Percentiles rank a stretch among this genome's conserved stretches.
Evolutionary conservation across 2,888 invertebrate genomes (phyloP).

Genomic region (Melikaiella ostensackeni): DNA sequence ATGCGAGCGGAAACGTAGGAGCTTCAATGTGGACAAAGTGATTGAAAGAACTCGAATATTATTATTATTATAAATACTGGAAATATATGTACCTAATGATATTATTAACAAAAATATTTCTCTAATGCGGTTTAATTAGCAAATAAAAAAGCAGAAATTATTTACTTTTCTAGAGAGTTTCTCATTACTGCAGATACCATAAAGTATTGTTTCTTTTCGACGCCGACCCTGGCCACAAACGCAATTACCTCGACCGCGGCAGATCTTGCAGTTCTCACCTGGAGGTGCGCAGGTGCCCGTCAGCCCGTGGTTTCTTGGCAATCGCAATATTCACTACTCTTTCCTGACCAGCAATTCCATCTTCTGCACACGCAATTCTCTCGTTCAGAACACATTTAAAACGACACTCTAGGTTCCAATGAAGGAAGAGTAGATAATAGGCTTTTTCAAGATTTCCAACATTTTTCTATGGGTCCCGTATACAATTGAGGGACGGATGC

Average conservation of each 20-base stretch:
- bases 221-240: slow-evolving; percentile 30
- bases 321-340: slow-evolving; percentile 26
- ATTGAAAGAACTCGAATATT: too few relatives aligned
- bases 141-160: not conserved
- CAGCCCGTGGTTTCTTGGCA: slow-evolving; percentile 34
- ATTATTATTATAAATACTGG: too few relatives aligned
- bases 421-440: slow-evolving; percentile 30
- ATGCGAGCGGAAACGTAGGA: too few relatives aligned
- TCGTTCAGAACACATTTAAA: slow-evolving; percentile 37
- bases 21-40: too few relatives aligned
- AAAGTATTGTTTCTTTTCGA: slow-evolving; percentile 34
- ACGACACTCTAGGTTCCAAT: slow-evolving; percentile 37
- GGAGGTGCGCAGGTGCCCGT: slow-evolving; percentile 33
- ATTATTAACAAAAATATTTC: not conserved
- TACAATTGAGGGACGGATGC: too few relatives aligned
- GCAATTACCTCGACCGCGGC: slow-evolving; percentile 36
- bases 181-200: slow-evolving; percentile 29
- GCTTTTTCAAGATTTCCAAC: not conserved
- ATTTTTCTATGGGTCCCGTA: not conserved
- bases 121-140: slow-evolving; percentile 7
- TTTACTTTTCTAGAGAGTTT: slow-evolving; percentile 28
- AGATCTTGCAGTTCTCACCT: slow-evolving; percentile 36
- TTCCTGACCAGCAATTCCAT: slow-evolving; percentile 34
- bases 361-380: slow-evolving; percentile 36
- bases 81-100: not conserved